A percentile compares a stretch with the other conserved stretches of the same genome.
These are phyloP conservation scores for Aleiodes leptofemur DNA, from an alignment of 2,888 invertebrate genomes.

Conservation along the genomic window DNA sequence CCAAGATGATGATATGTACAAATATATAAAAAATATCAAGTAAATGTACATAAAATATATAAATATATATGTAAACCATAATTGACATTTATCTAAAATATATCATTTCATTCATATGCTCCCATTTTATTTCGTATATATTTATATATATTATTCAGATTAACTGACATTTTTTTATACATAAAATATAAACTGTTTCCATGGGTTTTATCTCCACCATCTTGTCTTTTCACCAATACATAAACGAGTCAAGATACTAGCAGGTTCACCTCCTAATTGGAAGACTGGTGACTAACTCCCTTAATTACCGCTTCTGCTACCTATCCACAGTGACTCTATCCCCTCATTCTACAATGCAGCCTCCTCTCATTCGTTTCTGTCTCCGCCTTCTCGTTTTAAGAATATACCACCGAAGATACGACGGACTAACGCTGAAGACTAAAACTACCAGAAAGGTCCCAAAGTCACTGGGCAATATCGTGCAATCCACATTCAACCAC, in stretches of 20 bases:
- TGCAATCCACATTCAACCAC: constrained; percentile 39
- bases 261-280: constrained; percentile 70
- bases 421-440: too few relatives aligned
- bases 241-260: constrained; percentile 53
- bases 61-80: too few relatives aligned
- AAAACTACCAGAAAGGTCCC: neutral
- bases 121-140: too few relatives aligned
- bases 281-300: constrained; percentile 76
- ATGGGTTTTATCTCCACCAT: too few relatives aligned
- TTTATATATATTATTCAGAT: too few relatives aligned
- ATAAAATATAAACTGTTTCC: too few relatives aligned
- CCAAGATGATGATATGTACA: too few relatives aligned
- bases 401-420: constrained; percentile 2
- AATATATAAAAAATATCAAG: too few relatives aligned
- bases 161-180: too few relatives aligned
- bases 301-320: constrained; percentile 76
- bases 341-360: constrained; percentile 42
- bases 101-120: too few relatives aligned
- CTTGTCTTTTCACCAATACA: constrained; percentile 60
- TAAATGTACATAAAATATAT: too few relatives aligned
- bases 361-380: constrained; percentile 51
- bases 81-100: too few relatives aligned
- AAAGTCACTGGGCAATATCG: constrained; percentile 36
- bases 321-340: constrained; percentile 59
- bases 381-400: constrained; percentile 46